phyloP scores from a whole-genome alignment of 2,797 vertebrate species.

The Taenioides sp. region DNA sequence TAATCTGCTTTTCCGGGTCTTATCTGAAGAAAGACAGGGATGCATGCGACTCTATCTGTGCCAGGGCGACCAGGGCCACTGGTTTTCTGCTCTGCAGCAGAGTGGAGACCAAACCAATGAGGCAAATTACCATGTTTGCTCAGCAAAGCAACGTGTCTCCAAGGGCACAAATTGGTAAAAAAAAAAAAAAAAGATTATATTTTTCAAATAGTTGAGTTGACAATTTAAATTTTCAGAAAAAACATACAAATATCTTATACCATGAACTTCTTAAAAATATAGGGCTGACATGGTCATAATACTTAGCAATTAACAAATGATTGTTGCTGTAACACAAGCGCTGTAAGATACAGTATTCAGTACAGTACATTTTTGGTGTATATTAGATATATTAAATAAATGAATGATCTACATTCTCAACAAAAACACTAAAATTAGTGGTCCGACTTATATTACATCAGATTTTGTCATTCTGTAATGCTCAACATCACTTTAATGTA shows the following conservation, averaged over 20 bases:
- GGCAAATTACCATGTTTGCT: not conserved
- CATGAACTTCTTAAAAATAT: not conserved
- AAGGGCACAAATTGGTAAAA: constrained; percentile 5
- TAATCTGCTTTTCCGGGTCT: constrained; percentile 87
- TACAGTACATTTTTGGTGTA: not conserved
- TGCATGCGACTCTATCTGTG: constrained; percentile 82
- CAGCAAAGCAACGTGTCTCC: constrained; percentile 8
- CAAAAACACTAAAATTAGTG: not conserved
- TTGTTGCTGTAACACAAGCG: not conserved
- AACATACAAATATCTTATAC: not conserved
- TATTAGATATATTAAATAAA: constrained; percentile 6
- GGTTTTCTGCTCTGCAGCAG: constrained; percentile 55
- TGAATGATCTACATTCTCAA: constrained; percentile 6
- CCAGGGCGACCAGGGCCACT: constrained; percentile 64
- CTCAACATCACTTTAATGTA: constrained; percentile 1
- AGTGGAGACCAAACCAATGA: constrained; percentile 4
- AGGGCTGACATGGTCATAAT: constrained; percentile 10
- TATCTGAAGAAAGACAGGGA: constrained; percentile 87
- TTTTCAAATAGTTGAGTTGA: not conserved
- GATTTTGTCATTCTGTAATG: not conserved
- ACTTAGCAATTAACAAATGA: not conserved
- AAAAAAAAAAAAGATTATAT: not conserved
- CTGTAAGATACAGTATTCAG: not conserved
- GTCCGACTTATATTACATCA: not conserved
- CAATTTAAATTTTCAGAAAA: too few species aligned